Conservation (phyloP, 1,140 invertebrate genomes). For the Drosophila takahashii region DNA sequence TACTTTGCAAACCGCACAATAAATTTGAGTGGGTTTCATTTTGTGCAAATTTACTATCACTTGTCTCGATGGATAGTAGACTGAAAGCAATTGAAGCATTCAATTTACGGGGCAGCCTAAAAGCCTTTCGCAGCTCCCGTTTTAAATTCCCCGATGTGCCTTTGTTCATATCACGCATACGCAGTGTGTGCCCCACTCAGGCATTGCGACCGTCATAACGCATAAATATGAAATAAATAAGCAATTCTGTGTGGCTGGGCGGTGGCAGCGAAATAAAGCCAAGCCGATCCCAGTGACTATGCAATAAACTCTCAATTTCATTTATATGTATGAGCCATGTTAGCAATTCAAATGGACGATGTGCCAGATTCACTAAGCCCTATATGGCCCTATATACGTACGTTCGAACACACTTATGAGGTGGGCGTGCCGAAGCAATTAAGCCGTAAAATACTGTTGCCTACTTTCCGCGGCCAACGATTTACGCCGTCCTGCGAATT, state of each 20-base stretch:
- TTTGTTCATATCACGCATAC: conserved; percentile 56
- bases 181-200: conserved; percentile 17
- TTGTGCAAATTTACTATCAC: conserved; percentile 72
- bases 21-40: conserved; percentile 70
- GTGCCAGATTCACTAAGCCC: conserved; percentile 46
- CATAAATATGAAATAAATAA: conserved; percentile 62
- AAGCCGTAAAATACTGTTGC: conserved; percentile 67
- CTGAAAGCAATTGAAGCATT: conserved; percentile 63
- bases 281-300: conserved; percentile 29
- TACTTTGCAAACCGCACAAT: conserved; percentile 63
- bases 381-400: not conserved
- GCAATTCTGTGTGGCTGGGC: conserved; percentile 26
- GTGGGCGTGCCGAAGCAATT: conserved; percentile 53
- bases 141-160: conserved; percentile 72
- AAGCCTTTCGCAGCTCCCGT: conserved; percentile 32
- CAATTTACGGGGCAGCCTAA: conserved; percentile 66
- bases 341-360: conserved; percentile 68
- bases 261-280: conserved; percentile 35
- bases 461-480: conserved; percentile 57
- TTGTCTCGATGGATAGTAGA: conserved; percentile 58
- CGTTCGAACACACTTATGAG: conserved; percentile 6
- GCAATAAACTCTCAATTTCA: conserved; percentile 70
- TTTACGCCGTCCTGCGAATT: not conserved
- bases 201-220: conserved; percentile 37
- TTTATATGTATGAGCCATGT: conserved; percentile 68